phyloP scores from a whole-genome alignment of 2,888 invertebrate species.

The Chydorus sphaericus region DNA sequence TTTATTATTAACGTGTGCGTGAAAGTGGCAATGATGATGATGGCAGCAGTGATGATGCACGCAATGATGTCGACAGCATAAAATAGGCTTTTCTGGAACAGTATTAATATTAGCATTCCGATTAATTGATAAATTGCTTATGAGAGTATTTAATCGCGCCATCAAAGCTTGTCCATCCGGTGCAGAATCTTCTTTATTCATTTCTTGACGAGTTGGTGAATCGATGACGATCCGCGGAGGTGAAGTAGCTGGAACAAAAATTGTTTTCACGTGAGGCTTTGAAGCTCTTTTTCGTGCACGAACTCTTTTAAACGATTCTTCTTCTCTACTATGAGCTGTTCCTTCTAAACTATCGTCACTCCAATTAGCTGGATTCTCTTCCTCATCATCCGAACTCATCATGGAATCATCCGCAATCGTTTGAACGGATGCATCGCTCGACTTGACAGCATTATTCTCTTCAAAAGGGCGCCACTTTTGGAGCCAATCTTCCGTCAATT shows the following conservation, averaged over 20 bases:
- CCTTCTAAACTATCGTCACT: neutral
- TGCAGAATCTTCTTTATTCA: too few relatives aligned
- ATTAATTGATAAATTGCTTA: neutral
- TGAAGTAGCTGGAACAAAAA: neutral
- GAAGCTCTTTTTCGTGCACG: neutral
- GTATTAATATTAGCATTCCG: neutral
- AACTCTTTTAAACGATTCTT: neutral
- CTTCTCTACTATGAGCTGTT: neutral
- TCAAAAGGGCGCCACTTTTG: slow-evolving; percentile 11
- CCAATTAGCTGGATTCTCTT: neutral
- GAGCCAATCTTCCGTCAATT: slow-evolving; percentile 15
- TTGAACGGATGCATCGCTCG: neutral
- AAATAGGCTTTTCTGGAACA: neutral
- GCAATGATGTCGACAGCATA: neutral
- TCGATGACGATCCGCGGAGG: neutral
- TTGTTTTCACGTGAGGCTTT: neutral
- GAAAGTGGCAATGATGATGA: neutral
- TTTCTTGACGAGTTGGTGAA: too few relatives aligned
- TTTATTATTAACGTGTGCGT: too few relatives aligned
- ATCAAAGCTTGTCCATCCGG: neutral
- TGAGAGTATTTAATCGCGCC: neutral
- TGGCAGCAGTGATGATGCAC: neutral
- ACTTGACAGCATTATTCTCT: too few relatives aligned
- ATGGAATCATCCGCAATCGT: neutral
- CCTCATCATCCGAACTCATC: neutral